A percentile compares a stretch with the other conserved stretches of the same genome.
Evolutionary conservation across 53 echinoderm and acorn worm species (phyloP).

Genomic region (Holothuria leucospilota): DNA sequence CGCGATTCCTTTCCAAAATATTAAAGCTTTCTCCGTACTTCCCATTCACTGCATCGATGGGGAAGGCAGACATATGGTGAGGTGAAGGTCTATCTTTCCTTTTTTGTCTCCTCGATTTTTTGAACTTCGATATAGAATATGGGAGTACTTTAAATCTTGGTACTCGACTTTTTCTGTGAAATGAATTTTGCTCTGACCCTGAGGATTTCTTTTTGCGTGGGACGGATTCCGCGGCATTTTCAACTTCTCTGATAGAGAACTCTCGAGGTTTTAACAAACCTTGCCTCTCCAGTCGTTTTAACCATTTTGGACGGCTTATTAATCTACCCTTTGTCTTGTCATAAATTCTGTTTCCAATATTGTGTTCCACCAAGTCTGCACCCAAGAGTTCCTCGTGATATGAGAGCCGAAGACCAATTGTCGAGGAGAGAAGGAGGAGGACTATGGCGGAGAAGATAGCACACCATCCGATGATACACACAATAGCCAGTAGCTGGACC

Average conservation of each 20-base stretch:
- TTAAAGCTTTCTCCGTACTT: too few species aligned
- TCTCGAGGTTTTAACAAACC: conserved; percentile 32
- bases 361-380: conserved; percentile 80
- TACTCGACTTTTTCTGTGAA: too few species aligned
- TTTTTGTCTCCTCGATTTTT: not conserved
- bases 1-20: too few species aligned
- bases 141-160: conserved; percentile 6
- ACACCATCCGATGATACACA: conserved; percentile 74
- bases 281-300: not conserved
- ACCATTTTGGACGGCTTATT: conserved; percentile 5
- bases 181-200: not conserved
- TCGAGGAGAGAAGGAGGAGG: conserved; percentile 47
- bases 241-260: conserved; percentile 60
- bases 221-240: conserved; percentile 15
- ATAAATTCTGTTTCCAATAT: conserved; percentile 72
- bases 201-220: not conserved
- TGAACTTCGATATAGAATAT: not conserved
- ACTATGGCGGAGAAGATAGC: conserved; percentile 51
- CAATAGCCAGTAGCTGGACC: conserved; percentile 54
- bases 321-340: conserved; percentile 72
- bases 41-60: too few species aligned
- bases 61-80: not conserved
- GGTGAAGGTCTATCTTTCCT: not conserved
- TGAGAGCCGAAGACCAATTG: conserved; percentile 71
- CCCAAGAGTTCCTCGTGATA: conserved; percentile 78